Percentiles rank a stretch among this genome's conserved stretches.
Evolutionary conservation across 2,113 vertebrate species (phyloP).

Genomic region (Epinephelus moara): DNA sequence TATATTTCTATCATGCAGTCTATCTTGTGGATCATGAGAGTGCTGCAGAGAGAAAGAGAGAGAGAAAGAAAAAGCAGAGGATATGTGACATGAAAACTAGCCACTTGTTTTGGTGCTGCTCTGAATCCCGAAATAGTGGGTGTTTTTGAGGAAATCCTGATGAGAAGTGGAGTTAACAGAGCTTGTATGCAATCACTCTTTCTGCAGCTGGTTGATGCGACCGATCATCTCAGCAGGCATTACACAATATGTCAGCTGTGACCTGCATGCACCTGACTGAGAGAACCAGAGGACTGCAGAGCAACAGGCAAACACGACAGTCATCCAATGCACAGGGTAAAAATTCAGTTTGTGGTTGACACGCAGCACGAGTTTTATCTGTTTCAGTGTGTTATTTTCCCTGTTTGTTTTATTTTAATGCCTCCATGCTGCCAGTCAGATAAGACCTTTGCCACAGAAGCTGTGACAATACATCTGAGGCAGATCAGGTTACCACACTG

Average conservation of each 20-base stretch:
- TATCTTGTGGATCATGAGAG: slow-evolving; percentile 35
- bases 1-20: slow-evolving; percentile 60
- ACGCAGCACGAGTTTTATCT: slow-evolving; percentile 30
- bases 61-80: background rate
- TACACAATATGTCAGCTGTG: slow-evolving; percentile 56
- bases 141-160: slow-evolving; percentile 43
- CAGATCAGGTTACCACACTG: slow-evolving; percentile 50
- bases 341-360: slow-evolving; percentile 20
- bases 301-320: slow-evolving; percentile 21
- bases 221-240: slow-evolving; percentile 49
- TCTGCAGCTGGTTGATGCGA: slow-evolving; percentile 51
- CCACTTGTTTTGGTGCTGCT: slow-evolving; percentile 31
- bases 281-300: slow-evolving; percentile 9
- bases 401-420: slow-evolving; percentile 50
- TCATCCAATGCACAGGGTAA: background rate
- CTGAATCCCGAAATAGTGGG: slow-evolving; percentile 42
- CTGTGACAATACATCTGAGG: slow-evolving; percentile 53
- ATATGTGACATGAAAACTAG: slow-evolving; percentile 53
- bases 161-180: slow-evolving; percentile 43
- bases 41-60: background rate
- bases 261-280: slow-evolving; percentile 50
- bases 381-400: slow-evolving; percentile 33
- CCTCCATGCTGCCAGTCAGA: slow-evolving; percentile 48
- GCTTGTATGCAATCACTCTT: slow-evolving; percentile 40
- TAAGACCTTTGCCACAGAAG: slow-evolving; percentile 51